phyloP scores from a whole-genome alignment of 2,888 invertebrate genomes.

The Cephus sareptanus region DNA sequence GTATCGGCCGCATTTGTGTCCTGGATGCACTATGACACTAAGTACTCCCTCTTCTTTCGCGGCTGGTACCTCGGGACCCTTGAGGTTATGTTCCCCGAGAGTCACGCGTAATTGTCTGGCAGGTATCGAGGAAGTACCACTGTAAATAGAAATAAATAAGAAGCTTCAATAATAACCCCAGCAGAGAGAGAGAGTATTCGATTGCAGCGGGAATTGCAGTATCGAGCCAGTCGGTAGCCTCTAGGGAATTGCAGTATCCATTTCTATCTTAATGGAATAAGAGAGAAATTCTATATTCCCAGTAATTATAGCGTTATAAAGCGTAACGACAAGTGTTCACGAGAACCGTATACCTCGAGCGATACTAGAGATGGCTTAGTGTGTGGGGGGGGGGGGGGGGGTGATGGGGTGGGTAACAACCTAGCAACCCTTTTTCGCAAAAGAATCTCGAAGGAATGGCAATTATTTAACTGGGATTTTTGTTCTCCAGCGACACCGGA shows the following conservation, averaged over 20 bases:
- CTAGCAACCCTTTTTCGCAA: neutral
- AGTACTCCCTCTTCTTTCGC: slow-evolving; percentile 66
- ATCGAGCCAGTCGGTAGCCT: too few species aligned
- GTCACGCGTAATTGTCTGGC: slow-evolving; percentile 76
- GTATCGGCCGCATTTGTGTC: slow-evolving; percentile 75
- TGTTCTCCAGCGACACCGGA: slow-evolving; percentile 24
- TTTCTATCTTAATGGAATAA: too few species aligned
- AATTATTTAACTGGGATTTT: slow-evolving; percentile 51
- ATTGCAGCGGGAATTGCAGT: too few species aligned
- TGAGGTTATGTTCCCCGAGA: slow-evolving; percentile 79
- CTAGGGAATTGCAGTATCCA: too few species aligned
- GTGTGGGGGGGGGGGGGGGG: too few species aligned
- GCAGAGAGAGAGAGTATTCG: too few species aligned
- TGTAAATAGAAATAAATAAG: slow-evolving; percentile 49
- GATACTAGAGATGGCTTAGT: too few species aligned
- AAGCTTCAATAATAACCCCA: neutral
- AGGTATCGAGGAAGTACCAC: slow-evolving; percentile 75
- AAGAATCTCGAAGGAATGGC: slow-evolving; percentile 20
- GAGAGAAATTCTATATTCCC: too few species aligned
- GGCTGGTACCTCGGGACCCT: slow-evolving; percentile 68
- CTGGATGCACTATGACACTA: slow-evolving; percentile 78
- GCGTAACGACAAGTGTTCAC: too few species aligned
- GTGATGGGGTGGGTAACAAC: too few species aligned
- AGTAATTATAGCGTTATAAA: too few species aligned
- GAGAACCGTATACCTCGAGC: too few species aligned